Evolutionary conservation across 2,888 invertebrate species (phyloP).

Genomic region (Toxonevra muliebris): DNA sequence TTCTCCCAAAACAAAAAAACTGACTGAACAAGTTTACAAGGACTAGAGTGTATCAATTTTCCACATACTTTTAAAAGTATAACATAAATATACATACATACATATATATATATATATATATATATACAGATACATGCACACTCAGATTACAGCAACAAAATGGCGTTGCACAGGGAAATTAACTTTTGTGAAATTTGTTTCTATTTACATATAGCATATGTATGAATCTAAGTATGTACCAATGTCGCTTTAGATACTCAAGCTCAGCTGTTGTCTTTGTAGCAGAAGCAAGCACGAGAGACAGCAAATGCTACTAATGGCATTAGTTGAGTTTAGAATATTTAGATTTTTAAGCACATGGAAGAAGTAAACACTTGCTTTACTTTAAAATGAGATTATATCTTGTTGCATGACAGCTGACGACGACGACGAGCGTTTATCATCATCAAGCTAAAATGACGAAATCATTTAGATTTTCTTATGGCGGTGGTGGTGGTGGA

Average conservation of each 20-base stretch:
- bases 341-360: conserved; percentile 20
- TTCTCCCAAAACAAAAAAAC: too few species aligned
- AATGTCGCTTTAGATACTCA: conserved; percentile 42
- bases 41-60: too few species aligned
- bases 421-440: conserved; percentile 58
- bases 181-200: conserved; percentile 20
- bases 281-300: conserved; percentile 16
- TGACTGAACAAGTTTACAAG: too few species aligned
- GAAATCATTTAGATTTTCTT: conserved; percentile 9
- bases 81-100: too few species aligned
- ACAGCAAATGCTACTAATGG: conserved; percentile 47
- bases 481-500: too few species aligned
- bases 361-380: neutral
- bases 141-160: conserved; percentile 44
- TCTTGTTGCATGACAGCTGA: conserved; percentile 57
- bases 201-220: conserved; percentile 9
- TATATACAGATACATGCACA: too few species aligned
- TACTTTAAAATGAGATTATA: conserved; percentile 34
- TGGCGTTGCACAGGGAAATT: conserved; percentile 42
- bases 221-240: neutral
- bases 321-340: conserved; percentile 35
- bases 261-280: conserved; percentile 55
- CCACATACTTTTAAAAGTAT: too few species aligned
- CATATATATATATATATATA: too few species aligned
- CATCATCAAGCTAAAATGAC: conserved; percentile 54